phyloP scores from a whole-genome alignment of 2,113 vertebrate genomes.

The Coptodon rendalli region DNA sequence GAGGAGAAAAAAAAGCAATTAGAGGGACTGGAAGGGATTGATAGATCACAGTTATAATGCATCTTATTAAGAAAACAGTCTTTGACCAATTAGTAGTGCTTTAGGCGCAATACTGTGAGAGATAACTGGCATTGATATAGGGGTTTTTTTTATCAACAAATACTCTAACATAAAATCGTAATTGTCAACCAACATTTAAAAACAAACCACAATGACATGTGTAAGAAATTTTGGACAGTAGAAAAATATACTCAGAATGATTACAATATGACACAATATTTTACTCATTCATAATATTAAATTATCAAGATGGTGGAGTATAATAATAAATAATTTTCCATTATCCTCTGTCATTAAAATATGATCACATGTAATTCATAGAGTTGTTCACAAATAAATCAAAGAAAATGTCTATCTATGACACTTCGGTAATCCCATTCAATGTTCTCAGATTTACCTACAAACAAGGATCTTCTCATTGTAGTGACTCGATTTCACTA shows the following conservation, averaged over 20 bases:
- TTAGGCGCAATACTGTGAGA: rapidly evolving
- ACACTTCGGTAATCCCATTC: neutral
- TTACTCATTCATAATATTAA: neutral
- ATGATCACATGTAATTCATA: neutral
- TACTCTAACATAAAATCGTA: neutral
- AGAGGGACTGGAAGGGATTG: neutral
- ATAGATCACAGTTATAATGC: neutral
- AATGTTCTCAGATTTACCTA: neutral
- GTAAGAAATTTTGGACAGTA: neutral
- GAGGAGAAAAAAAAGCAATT: neutral
- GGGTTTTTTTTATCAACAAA: neutral
- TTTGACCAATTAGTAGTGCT: rapidly evolving
- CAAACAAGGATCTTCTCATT: neutral
- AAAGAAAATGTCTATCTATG: neutral
- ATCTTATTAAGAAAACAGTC: neutral
- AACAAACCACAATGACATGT: rapidly evolving
- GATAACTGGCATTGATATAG: neutral
- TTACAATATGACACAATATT: no score
- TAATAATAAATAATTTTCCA: neutral
- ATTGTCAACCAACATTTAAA: neutral
- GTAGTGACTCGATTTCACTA: neutral
- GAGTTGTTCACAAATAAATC: rapidly evolving
- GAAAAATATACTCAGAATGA: neutral
- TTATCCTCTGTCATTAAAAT: neutral
- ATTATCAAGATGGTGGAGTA: neutral